Conservation (phyloP, 1,140 invertebrate species). For the Hetaerina americana region DNA sequence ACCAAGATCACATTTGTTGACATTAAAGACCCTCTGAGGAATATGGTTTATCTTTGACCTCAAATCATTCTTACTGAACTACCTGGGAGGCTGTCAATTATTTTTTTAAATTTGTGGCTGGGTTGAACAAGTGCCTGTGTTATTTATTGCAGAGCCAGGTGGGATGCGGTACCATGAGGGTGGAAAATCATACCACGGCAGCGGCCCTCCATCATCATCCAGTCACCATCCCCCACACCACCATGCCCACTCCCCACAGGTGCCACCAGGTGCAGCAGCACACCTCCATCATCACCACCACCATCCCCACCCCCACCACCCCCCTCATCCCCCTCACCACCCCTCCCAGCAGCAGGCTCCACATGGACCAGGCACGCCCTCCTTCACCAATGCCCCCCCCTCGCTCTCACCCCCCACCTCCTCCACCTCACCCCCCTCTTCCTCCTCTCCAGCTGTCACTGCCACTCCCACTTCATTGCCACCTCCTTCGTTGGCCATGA, state of each 20-base stretch:
- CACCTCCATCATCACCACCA: not conserved
- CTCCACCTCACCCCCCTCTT: constrained; percentile 11
- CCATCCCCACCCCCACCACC: constrained; percentile 3
- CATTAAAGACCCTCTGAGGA: no score
- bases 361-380: not conserved
- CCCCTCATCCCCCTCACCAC: not conserved
- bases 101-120: no score
- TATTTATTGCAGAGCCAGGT: not conserved
- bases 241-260: not conserved
- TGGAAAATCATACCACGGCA: not conserved
- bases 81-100: no score
- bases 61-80: no score
- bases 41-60: no score
- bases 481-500: no score
- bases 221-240: not conserved
- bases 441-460: not conserved
- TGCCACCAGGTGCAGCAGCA: not conserved
- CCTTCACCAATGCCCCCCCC: constrained; percentile 4
- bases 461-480: not conserved
- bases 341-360: not conserved
- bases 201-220: not conserved
- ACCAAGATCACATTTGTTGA: no score
- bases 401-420: constrained; percentile 8
- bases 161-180: not conserved
- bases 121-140: no score